phyloP scores from a whole-genome alignment of 2,888 invertebrate genomes.

The Drosophila incognita region DNA sequence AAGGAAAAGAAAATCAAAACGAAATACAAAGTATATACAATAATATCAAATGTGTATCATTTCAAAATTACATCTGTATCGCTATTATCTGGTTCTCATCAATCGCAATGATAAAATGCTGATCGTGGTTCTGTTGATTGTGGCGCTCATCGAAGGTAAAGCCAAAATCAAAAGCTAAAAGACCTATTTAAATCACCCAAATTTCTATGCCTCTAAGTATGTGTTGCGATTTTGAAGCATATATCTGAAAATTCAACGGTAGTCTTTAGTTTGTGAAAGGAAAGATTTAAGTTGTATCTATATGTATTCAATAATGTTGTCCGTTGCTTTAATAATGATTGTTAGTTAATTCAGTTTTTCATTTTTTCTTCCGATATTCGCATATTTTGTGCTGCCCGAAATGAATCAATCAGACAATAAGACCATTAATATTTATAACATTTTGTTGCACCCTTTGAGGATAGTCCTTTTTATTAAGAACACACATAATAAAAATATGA shows the following conservation, averaged over 20 bases:
- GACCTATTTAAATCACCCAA: conserved; percentile 1
- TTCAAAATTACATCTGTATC: conserved; percentile 66
- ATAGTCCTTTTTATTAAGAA: neutral
- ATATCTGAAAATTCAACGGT: neutral
- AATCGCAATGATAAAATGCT: conserved; percentile 82
- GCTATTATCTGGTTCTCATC: conserved; percentile 58
- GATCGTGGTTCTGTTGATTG: conserved; percentile 76
- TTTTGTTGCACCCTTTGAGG: neutral
- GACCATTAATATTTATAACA: neutral
- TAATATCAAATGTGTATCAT: conserved; percentile 50
- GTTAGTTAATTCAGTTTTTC: neutral
- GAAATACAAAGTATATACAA: neutral
- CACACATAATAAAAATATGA: no score
- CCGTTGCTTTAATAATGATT: neutral
- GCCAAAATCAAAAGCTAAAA: neutral
- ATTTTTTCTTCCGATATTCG: neutral
- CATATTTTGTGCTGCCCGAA: neutral
- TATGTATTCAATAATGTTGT: no score
- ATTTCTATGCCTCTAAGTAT: neutral
- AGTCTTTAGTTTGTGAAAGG: neutral
- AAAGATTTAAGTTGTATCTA: neutral
- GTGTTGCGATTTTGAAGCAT: neutral
- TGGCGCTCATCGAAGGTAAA: conserved; percentile 81
- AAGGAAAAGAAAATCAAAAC: neutral
- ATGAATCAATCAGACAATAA: neutral